Conservation (phyloP, 2,113 vertebrate species). For the Tricholaema leucomelas region DNA sequence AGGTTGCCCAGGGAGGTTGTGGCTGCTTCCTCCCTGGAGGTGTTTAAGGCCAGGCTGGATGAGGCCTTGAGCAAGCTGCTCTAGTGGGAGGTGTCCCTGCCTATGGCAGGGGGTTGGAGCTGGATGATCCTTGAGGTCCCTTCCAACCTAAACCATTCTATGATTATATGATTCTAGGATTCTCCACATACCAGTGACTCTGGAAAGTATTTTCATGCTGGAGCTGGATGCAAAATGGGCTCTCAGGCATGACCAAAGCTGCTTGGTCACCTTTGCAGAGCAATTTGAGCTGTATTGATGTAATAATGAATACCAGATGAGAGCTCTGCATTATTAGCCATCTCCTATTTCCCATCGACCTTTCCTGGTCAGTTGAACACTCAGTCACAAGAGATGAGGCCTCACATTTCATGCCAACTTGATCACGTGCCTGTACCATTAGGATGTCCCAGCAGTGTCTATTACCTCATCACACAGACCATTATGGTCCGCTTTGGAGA, state of each 20-base stretch:
- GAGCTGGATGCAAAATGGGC: background rate
- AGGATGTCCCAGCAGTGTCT: background rate
- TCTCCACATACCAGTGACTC: background rate
- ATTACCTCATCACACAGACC: background rate
- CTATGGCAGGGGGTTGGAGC: no score
- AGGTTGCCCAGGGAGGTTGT: no score
- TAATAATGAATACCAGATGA: background rate
- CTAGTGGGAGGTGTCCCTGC: no score
- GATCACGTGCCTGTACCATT: background rate
- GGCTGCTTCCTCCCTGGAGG: no score
- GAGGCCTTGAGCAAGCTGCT: no score
- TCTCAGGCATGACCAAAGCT: background rate
- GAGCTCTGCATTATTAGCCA: conserved; percentile 16
- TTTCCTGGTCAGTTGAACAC: conserved; percentile 4
- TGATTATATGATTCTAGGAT: background rate
- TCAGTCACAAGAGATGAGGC: background rate
- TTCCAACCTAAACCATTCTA: no score
- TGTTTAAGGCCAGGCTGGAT: no score
- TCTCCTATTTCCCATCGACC: conserved; percentile 36
- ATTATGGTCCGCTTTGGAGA: accelerated
- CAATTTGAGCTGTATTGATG: background rate
- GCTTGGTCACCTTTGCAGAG: conserved; percentile 28
- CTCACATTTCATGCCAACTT: background rate
- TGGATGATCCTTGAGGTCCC: no score
- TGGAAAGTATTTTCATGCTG: background rate